Evolutionary conservation across 1,140 invertebrate species (phyloP), one percentile per base, ranked within the genome.

Genomic region (Melitaea cinxia): DNA sequence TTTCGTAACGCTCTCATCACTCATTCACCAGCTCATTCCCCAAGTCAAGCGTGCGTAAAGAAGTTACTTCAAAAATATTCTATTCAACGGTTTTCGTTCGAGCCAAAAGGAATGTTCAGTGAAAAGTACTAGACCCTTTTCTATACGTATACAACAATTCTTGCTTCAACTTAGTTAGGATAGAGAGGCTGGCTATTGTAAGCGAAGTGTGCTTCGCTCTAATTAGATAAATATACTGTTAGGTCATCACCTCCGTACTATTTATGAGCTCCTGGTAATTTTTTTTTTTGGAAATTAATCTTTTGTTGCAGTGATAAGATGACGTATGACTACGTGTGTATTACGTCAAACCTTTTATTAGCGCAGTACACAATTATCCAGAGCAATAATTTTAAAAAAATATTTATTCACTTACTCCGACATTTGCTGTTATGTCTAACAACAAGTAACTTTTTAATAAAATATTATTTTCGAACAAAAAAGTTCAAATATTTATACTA

Each of bases 61-160:
- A n/a, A n/a, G n/a, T n/a, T n/a, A n/a, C n/a, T n/a, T n/a, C n/a
- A n/a, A n/a, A n/a, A n/a, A n/a, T n/a, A 55, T 23, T 21, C 3
- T 14, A 55, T 33, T 55, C 33, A 55, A 33, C 53, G 14, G 4
- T 35, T 39, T 17, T 10, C 12, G 26, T 56, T 19, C 14, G 19
- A 39, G 14, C 15, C 30, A 56, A 39, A 42, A 54, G 6, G 2
- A 39, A 56, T 56, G 42, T 15, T 42, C 15, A 4, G n/a, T 42
- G 15, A 9, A 17, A 42, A 42, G 15, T 42, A 42, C 37, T 42
- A 6, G 17, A 47, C 19, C 12, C 6, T n/a, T 2, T 10, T 35
- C 21, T 47, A 21, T 47, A 47, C 42, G 23, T 47, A 21, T 47
- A 47, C 42, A 47, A 47, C 17, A 47, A 47, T 47, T 47, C 19